A percentile compares a stretch with the other conserved stretches of the same genome.
Conservation (phyloP, 2,797 vertebrate species). For the Oryzias sinensis region DNA sequence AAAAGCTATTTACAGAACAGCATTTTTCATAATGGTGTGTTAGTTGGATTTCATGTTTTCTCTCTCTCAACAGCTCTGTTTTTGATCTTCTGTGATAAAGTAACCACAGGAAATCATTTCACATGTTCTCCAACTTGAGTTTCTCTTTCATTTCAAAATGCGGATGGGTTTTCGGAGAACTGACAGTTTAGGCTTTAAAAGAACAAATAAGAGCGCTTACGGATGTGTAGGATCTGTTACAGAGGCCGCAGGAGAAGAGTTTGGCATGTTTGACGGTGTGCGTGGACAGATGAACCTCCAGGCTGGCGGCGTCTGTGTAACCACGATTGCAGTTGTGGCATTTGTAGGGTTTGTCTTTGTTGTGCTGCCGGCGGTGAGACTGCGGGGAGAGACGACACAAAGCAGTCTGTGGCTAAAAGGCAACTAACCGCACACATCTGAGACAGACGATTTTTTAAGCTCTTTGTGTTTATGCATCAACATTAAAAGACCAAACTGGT, state of each 20-base stretch:
- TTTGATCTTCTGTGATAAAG: no score
- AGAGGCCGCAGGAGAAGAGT: constrained; percentile 95
- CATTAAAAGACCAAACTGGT: not conserved
- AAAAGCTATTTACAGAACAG: no score
- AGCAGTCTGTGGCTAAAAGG: not conserved
- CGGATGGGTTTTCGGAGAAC: no score
- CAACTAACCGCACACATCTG: not conserved
- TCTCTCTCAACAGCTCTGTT: no score
- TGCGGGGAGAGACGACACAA: constrained; percentile 36
- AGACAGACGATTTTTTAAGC: not conserved
- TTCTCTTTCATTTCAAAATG: no score
- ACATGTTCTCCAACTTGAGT: no score
- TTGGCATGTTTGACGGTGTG: constrained; percentile 98
- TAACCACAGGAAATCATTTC: no score
- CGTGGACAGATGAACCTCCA: constrained; percentile 94
- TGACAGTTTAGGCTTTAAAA: not conserved
- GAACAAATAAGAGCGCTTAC: constrained; percentile 67
- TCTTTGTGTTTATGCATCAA: not conserved
- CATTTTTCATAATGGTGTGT: no score
- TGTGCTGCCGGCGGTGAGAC: constrained; percentile 98
- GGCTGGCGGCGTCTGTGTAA: constrained; percentile 91
- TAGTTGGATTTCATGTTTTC: no score
- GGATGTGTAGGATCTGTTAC: constrained; percentile 94
- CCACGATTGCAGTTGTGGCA: constrained; percentile 98
- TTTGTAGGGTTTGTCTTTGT: constrained; percentile 99